Evolutionary conservation across 1,140 invertebrate genomes (phyloP), one percentile per base, ranked within the genome.

Genomic region (Nasonia vitripennis): DNA sequence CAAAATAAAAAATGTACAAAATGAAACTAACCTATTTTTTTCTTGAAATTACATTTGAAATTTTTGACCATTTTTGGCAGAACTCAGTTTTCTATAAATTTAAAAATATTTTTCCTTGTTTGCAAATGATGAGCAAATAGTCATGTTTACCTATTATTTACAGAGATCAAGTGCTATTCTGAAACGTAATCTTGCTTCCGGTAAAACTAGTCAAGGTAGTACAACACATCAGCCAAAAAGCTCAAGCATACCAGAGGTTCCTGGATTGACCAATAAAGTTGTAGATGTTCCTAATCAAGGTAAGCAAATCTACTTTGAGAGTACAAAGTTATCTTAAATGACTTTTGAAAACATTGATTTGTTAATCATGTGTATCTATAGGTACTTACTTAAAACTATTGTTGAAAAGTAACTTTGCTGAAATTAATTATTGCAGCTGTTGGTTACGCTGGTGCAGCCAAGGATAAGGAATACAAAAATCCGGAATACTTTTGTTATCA

Each of bases 401-500:
- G 7, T 41, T 41, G 0, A 9, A 41, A 9, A 41, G 37, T 5
- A 41, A 41, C 7, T 7, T 62, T 17, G 4, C 3, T 51, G 6
- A 62, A 62, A 62, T 62, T 71, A 71, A 71, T 34, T 12, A 71
- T 89, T 89, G 45, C 86, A 93, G 89, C 92, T 92, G 94, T 95
- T 5, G 95, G 97, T 80, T 96, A 96, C 9, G 96, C 96, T 67
- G 95, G 95, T 68, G 96, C 97, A 51, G 94, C 95, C 1, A 96
- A 97, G 90, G 92, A 94, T 84, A 95, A 94, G 51, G 94, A 95
- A 3, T 98, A 98, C 89, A 97, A 97, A 93, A 97, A 97, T 89
- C 96, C 97, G 0, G 97, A 98, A 93, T 98, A 98, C 90, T 98
- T 96, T 89, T 95, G 95, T 87, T 98, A 98, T 88, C 95, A 97